A percentile compares a stretch with the other conserved stretches of the same genome.
These are phyloP conservation scores for Lethenteron reissneri DNA, from an alignment of 2,113 vertebrate genomes.

Conservation along the genomic window DNA sequence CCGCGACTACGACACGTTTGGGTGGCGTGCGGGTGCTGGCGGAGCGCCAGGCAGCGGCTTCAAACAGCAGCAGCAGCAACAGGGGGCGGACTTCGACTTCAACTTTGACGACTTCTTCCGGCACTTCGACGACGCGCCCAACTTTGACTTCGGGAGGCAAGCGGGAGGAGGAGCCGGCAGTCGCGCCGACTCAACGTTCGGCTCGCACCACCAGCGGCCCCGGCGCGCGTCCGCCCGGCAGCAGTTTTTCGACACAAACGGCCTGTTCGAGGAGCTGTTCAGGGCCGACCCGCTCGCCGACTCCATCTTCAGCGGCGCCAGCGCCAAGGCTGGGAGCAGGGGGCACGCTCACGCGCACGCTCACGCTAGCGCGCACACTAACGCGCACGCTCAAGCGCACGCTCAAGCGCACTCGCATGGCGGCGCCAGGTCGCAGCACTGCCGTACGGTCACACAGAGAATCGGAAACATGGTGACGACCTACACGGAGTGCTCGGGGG, in stretches of 20 bases:
- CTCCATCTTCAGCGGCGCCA: constrained; percentile 26
- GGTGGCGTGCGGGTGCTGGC: constrained; percentile 24
- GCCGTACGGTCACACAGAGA: constrained; percentile 77
- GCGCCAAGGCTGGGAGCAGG: constrained; percentile 39
- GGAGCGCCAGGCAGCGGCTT: constrained; percentile 20
- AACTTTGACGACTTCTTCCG: constrained; percentile 79
- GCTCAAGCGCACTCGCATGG: background rate
- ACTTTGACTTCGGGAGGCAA: no score
- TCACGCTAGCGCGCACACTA: background rate
- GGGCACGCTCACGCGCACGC: background rate
- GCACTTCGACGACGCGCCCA: constrained; percentile 30
- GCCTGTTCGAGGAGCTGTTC: no score
- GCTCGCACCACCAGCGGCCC: no score
- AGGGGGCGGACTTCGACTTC: constrained; percentile 36
- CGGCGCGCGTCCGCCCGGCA: no score
- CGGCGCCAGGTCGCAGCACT: constrained; percentile 46
- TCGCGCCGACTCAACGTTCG: no score
- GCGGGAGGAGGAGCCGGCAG: no score
- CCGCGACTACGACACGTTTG: constrained; percentile 56
- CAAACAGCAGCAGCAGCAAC: constrained; percentile 32
- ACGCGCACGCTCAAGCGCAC: background rate
- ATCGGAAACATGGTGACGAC: constrained; percentile 93
- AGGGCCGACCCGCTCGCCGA: no score
- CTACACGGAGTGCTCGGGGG: constrained; percentile 71
- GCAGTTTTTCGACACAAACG: no score